phyloP scores from a whole-genome alignment of 1,140 invertebrate species.

The Muscidifurax raptorellus region DNA sequence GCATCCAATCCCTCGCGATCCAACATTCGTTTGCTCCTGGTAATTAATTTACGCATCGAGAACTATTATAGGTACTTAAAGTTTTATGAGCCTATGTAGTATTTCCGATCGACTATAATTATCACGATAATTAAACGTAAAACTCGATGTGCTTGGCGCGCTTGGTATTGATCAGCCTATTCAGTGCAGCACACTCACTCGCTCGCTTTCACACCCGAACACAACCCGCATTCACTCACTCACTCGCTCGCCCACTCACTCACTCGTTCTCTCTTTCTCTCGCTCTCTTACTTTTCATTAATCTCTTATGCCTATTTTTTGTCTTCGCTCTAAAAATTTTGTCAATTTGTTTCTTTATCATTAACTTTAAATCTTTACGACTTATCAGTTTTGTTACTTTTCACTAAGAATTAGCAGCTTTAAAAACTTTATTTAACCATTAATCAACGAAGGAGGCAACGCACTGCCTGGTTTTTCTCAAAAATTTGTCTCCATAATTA shows the following conservation, averaged over 20 bases:
- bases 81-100: conserved; percentile 34
- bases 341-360: neutral
- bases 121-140: conserved; percentile 50
- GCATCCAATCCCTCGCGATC: neutral
- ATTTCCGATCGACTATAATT: conserved; percentile 50
- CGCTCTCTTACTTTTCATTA: conserved; percentile 30
- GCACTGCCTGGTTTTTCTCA: conserved; percentile 33
- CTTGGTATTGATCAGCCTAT: conserved; percentile 18
- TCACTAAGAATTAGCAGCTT: conserved; percentile 40
- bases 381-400: conserved; percentile 27
- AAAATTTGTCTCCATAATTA: conserved; percentile 43
- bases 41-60: conserved; percentile 37
- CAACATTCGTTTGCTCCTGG: conserved; percentile 8
- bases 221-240: neutral
- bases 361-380: conserved; percentile 37
- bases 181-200: neutral
- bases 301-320: conserved; percentile 44
- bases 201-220: neutral
- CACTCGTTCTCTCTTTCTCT: neutral
- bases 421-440: conserved; percentile 47
- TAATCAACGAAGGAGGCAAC: conserved; percentile 50
- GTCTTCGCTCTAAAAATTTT: conserved; percentile 44
- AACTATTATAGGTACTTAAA: conserved; percentile 29
- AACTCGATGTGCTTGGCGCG: conserved; percentile 46
- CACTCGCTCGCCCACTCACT: neutral